Evolutionary conservation across 2,888 invertebrate species (phyloP), one percentile per base, ranked within the genome.

Genomic region (Sisyra terminalis): DNA sequence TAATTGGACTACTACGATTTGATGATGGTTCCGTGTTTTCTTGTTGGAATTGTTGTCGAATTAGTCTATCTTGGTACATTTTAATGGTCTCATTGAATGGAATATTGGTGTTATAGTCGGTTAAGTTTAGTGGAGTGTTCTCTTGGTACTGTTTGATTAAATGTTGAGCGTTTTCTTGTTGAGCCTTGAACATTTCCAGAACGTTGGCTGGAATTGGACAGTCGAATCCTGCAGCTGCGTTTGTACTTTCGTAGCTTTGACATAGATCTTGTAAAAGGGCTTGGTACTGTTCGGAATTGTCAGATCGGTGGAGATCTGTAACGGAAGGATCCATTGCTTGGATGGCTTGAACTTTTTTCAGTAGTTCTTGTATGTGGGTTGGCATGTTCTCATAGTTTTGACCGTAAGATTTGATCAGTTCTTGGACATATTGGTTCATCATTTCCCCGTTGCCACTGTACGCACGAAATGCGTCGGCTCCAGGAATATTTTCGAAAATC

Each of bases 201-300:
- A 42, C 34, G 15, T 35, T 32, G n/a, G 17, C 30, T 30, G 37
- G 30, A 6, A 37, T 69, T 0, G 66, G 66, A 45, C 67, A 67
- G 24, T 68, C 62, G 45, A 66, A 24, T 24, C 24, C 24, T 3
- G 24, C 3, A 5, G 24, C 24, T 24, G 24, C 7, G 24, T 7
- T 7, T 24, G 24, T 5, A 24, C 7, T 24, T 24, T 24, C 24
- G 24, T 24, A 24, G 24, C 24, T 24, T 24, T 24, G 24, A 9
- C 14, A 32, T 6, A 13, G n/a, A 9, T 32, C 32, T 32, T 32
- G 32, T 6, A 32, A 5, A 4, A 32, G 14, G 4, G n/a, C 8
- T 32, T 32, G 32, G 14, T 13, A 32, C 6, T 32, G 32, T 32
- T 32, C 32, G 8, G 14, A 4, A 9, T 3, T 32, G 5, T 32